Percentiles rank a stretch among this genome's conserved stretches.
These are phyloP conservation scores for Camptogramma bilineatum DNA, from an alignment of 2,888 invertebrate genomes.

Conservation along the genomic window DNA sequence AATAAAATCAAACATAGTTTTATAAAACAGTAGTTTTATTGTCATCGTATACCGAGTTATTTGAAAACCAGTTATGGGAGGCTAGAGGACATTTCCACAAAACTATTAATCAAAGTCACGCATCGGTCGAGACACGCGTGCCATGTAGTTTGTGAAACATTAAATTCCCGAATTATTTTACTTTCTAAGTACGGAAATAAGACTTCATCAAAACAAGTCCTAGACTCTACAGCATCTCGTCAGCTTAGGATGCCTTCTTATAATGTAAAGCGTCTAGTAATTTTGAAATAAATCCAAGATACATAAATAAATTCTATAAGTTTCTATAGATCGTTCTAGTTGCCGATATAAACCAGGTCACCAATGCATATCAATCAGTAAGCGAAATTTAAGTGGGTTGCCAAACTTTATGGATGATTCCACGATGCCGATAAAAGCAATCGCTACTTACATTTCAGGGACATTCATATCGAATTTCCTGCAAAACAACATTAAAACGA, in stretches of 20 bases:
- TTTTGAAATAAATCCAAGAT: neutral
- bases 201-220: neutral
- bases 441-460: slow-evolving; percentile 60
- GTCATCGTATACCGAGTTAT: slow-evolving; percentile 10
- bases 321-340: slow-evolving; percentile 37
- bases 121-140: slow-evolving; percentile 49
- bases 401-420: slow-evolving; percentile 21
- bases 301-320: slow-evolving; percentile 34
- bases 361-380: slow-evolving; percentile 42
- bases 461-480: slow-evolving; percentile 88
- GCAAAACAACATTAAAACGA: slow-evolving; percentile 87
- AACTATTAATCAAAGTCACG: slow-evolving; percentile 28
- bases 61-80: slow-evolving; percentile 13
- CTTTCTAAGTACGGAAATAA: slow-evolving; percentile 37
- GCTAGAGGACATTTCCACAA: slow-evolving; percentile 16
- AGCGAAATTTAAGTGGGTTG: slow-evolving; percentile 31
- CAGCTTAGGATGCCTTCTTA: neutral
- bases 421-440: slow-evolving; percentile 24
- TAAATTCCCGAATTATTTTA: slow-evolving; percentile 33
- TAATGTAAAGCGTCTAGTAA: neutral
- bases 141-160: slow-evolving; percentile 50
- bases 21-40: slow-evolving; percentile 5
- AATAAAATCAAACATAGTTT: slow-evolving; percentile 16
- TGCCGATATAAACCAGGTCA: slow-evolving; percentile 49
- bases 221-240: neutral